Evolutionary conservation across 2,797 vertebrate genomes (phyloP).

Genomic region (Pachyuromys duprasi): DNA sequence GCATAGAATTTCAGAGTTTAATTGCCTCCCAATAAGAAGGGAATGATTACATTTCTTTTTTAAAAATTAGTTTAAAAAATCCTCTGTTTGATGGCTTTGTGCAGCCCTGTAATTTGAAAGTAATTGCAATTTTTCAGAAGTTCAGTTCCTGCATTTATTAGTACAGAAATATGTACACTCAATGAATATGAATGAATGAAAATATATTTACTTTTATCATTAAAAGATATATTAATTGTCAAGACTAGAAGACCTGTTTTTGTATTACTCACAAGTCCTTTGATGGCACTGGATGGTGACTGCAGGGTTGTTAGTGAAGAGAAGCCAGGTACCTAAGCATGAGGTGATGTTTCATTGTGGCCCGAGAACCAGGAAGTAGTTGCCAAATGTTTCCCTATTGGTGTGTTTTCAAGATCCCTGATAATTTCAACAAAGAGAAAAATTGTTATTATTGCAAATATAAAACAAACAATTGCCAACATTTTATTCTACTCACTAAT

Average conservation of each 20-base stretch:
- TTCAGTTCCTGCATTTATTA: neutral
- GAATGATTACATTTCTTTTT: neutral
- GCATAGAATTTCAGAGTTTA: conserved; percentile 22
- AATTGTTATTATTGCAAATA: neutral
- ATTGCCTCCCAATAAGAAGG: conserved; percentile 12
- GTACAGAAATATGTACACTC: neutral
- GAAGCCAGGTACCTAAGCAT: neutral
- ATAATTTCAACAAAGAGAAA: conserved; percentile 33
- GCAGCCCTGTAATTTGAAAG: conserved; percentile 31
- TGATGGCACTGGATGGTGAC: neutral
- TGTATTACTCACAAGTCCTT: neutral
- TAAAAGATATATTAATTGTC: neutral
- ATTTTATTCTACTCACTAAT: conserved; percentile 50
- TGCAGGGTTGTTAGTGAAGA: neutral
- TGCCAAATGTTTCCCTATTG: neutral
- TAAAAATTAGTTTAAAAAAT: neutral
- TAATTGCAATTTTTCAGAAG: conserved; percentile 14
- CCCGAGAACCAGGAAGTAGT: neutral
- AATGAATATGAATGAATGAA: conserved; percentile 36
- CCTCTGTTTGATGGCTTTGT: neutral
- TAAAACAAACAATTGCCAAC: conserved; percentile 30
- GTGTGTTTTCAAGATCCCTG: conserved; percentile 15
- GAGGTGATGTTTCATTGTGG: neutral
- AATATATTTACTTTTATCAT: conserved; percentile 25
- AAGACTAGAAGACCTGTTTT: neutral